Evolutionary conservation across 2,113 vertebrate genomes (phyloP), one percentile per base, ranked within the genome.

Genomic region (Silurus asotus): DNA sequence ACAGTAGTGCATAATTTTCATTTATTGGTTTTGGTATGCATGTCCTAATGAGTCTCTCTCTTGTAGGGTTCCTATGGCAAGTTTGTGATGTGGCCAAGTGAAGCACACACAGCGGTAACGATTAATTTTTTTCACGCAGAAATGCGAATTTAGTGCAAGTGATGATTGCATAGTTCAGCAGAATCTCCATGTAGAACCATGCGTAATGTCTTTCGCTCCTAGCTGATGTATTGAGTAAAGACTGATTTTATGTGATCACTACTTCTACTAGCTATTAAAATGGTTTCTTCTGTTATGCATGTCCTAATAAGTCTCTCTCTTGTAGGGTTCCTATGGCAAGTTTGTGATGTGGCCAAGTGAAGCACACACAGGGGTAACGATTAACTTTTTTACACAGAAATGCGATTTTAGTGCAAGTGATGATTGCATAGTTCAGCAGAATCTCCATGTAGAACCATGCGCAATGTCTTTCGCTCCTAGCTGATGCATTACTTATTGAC

Each of bases 401-500:
- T 78, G 13, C 2, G 19, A 8, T 2, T 11, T 80, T 65, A 15
- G 19, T 82, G 81, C 81, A 82, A 55, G 10, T 81, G 88, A 95
- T 96, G 95, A 94, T 2, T 53, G 87, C 93, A 95, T 95, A 96
- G 94, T 96, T 96, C 94, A 96, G 89, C 95, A 90, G 95, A 96
- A 89, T 3, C 51, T 69, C 83, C 4, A 55, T 95, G 96, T 93
- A 81, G 94, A 96, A 58, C 51, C 19, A 0, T 5, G 8, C 0
- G 85, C 0, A 87, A 85, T 20, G 92, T 95, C 90, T 96, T 95
- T 95, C 95, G 94, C 93, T 95, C 93, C 23, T 5, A n/a, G 28
- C 28, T 37, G 28, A 37, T 37, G 28, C 28, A 37, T 37, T 37
- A 37, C 28, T 37, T 37, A 37, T 37, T 37, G 28, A 37, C 28